Evolutionary conservation across 2,797 vertebrate genomes (phyloP), one percentile per base, ranked within the genome.

Genomic region (Catostomus latipinnis): DNA sequence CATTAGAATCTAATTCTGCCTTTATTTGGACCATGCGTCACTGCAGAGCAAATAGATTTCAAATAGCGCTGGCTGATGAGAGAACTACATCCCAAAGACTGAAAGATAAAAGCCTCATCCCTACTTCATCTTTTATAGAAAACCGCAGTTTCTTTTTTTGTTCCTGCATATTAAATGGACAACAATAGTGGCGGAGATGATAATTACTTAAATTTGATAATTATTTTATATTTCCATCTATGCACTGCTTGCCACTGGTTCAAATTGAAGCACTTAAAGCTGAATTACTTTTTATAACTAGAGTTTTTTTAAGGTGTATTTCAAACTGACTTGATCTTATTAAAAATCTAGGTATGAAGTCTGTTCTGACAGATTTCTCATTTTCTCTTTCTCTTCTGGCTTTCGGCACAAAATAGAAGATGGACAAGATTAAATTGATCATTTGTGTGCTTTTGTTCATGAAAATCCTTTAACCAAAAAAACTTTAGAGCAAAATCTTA

Each of bases 231-330:
- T 88, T 68, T 84, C 71, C 66, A 68, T 70, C 65, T 72, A 50
- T 18, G 34, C 16, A 5, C 34, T 48, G 16, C 52, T 18, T 7
- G 57, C 22, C 52, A 48, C 82, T 88, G 6, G 57, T 83, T 67
- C 76, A 82, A 88, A 85, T 82, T 53, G 74, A 88, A 86, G 81
- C 82, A 68, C 57, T 88, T 82, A 57, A 58, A 83, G 66, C 70
- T 73, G 57, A 82, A 82, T 82, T 75, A 76, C 34, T 56, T 80
- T 16, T 68, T 48, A 78, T 68, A 13, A 71, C 48, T 58, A 48
- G 14, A 54, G 22, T 67, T 34, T 74, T 63, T 82, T 81, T 58
- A 34, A 34, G 34, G 34, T 34, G 34, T 34, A 34, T 63, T 63
- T 81, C n/a, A 68, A 63, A 70, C 58, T 13, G 34, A 60, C 72